Percentiles rank a stretch among this genome's conserved stretches.
phyloP scores from a whole-genome alignment of 2,888 invertebrate genomes.

The Lasioglossum figueresi region DNA sequence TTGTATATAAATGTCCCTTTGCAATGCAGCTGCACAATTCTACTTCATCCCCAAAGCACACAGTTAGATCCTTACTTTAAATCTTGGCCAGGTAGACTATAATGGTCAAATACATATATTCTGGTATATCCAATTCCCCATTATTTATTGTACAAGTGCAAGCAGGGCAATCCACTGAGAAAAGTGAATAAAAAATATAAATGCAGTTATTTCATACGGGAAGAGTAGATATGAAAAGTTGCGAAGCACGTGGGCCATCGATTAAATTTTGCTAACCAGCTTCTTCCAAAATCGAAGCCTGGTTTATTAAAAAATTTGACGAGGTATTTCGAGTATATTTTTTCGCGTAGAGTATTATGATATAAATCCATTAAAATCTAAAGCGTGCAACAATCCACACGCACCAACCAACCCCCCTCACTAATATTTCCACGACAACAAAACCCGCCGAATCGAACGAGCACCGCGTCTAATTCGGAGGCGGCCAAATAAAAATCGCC shows the following conservation, averaged over 20 bases:
- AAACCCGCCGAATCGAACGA: neutral
- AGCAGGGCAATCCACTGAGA: neutral
- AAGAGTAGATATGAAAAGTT: neutral
- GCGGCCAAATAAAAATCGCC: neutral
- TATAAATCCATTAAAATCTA: neutral
- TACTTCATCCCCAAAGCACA: neutral
- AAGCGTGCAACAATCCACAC: neutral
- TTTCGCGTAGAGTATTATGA: too few relatives aligned
- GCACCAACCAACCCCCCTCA: neutral
- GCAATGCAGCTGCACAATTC: neutral
- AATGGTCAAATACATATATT: neutral
- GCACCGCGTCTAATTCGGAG: neutral
- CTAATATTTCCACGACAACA: neutral
- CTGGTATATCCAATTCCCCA: neutral
- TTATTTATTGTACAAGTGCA: neutral
- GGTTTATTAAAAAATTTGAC: neutral
- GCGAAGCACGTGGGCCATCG: neutral
- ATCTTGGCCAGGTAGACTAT: neutral
- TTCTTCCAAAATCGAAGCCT: neutral
- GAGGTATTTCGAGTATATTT: too few relatives aligned
- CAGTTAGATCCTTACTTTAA: neutral
- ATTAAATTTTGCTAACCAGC: neutral
- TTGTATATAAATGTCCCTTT: slow-evolving; percentile 38
- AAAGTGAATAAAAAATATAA: neutral
- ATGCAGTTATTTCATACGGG: neutral